Conservation (phyloP, 2,113 vertebrate species). For the Pygathrix nemaeus region DNA sequence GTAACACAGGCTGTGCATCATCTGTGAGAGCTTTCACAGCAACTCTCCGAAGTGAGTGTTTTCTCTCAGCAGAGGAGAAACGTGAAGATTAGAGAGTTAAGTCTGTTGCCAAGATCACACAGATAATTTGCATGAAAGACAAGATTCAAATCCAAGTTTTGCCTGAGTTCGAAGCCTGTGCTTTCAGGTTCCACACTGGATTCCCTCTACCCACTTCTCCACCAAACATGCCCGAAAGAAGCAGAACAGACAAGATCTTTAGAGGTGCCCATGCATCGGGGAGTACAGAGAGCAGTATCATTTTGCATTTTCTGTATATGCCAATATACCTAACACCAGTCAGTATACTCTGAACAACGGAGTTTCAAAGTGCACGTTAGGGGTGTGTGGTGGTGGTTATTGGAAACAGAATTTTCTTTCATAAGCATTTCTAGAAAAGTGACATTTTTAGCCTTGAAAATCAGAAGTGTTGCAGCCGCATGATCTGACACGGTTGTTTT, state of each 20-base stretch:
- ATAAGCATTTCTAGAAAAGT: neutral
- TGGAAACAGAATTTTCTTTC: neutral
- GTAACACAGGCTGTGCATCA: too few species aligned
- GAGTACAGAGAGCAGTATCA: accelerated
- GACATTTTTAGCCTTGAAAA: neutral
- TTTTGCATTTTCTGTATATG: neutral
- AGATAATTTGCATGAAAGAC: neutral
- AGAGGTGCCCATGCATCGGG: neutral
- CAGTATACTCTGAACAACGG: neutral
- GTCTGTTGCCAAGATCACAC: neutral
- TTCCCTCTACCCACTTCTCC: too few species aligned
- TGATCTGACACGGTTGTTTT: accelerated
- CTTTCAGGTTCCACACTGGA: neutral
- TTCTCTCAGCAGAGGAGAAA: neutral
- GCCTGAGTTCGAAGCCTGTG: too few species aligned
- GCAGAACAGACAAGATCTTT: accelerated
- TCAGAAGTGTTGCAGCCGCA: accelerated
- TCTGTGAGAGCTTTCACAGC: neutral
- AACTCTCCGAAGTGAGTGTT: neutral
- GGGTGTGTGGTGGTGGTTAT: neutral
- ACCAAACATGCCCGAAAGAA: neutral
- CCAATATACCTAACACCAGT: neutral
- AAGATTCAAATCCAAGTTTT: neutral
- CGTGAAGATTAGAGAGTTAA: neutral
- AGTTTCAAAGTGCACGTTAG: neutral